Conservation (phyloP, 2,888 invertebrate species). For the Cataglyphis livida region DNA sequence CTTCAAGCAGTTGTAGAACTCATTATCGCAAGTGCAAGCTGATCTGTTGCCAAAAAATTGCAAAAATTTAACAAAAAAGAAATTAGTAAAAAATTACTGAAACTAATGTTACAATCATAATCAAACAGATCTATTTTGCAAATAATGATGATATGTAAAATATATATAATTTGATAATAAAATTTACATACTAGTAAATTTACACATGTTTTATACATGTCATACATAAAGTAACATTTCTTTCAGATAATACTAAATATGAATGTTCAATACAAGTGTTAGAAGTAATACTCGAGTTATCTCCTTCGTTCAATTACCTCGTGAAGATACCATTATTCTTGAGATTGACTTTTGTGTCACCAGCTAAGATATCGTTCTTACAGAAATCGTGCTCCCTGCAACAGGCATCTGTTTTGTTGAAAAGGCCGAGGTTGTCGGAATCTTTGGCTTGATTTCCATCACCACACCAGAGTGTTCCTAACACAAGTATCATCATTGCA, state of each 20-base stretch:
- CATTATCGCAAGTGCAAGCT: constrained; percentile 90
- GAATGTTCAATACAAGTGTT: constrained; percentile 3
- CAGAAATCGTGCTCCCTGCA: constrained; percentile 91
- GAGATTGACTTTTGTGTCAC: constrained; percentile 87
- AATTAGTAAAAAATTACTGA: background rate
- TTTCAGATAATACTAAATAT: background rate
- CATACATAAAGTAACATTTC: background rate
- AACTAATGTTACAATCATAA: background rate
- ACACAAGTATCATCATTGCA: constrained; percentile 1
- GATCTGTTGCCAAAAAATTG: constrained; percentile 86
- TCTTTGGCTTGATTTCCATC: constrained; percentile 88
- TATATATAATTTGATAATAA: no score
- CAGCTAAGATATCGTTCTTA: constrained; percentile 87
- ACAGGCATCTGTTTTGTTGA: constrained; percentile 89
- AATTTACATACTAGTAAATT: background rate
- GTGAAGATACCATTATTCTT: constrained; percentile 90
- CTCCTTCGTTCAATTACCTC: constrained; percentile 85
- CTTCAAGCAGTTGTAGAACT: constrained; percentile 90
- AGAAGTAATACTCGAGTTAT: background rate
- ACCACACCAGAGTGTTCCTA: constrained; percentile 93
- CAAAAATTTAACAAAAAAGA: background rate
- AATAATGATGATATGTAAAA: background rate
- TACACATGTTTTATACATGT: background rate
- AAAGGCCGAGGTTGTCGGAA: constrained; percentile 88
- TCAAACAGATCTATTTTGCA: background rate